Conservation (phyloP, 2,888 invertebrate genomes). For the Eupithecia exiguata region DNA sequence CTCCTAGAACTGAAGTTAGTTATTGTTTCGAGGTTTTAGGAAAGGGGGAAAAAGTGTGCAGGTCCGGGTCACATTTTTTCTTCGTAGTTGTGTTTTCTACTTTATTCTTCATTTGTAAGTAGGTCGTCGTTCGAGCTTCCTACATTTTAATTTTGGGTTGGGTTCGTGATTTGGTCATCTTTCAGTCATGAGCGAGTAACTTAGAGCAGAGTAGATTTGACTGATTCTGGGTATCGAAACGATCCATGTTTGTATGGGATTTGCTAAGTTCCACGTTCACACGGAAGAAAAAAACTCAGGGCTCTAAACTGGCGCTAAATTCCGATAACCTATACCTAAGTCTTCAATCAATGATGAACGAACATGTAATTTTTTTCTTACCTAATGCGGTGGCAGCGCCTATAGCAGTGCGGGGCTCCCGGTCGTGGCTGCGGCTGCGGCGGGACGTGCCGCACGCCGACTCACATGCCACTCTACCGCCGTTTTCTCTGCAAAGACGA, state of each 20-base stretch:
- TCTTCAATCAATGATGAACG: neutral
- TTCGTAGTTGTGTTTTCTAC: neutral
- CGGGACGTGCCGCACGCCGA: conserved; percentile 69
- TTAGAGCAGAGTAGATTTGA: neutral
- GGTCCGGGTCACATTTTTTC: neutral
- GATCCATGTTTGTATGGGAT: neutral
- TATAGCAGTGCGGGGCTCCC: conserved; percentile 79
- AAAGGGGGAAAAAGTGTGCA: neutral
- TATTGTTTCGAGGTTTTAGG: neutral
- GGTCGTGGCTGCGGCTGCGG: conserved; percentile 72
- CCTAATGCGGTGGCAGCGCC: conserved; percentile 84
- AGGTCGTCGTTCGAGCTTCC: neutral
- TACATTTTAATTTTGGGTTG: neutral
- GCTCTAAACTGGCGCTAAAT: neutral
- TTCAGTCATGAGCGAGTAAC: neutral
- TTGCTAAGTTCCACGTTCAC: neutral
- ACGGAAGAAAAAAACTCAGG: neutral
- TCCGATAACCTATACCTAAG: neutral
- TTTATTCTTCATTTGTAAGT: neutral
- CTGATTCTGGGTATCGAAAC: neutral
- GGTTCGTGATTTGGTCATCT: neutral
- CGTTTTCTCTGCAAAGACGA: conserved; percentile 73
- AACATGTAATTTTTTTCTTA: conserved; percentile 33
- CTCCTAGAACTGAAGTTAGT: conserved; percentile 68
- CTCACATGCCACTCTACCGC: conserved; percentile 70